A percentile compares a stretch with the other conserved stretches of the same genome.
These are phyloP conservation scores for Chaetodon trifascialis DNA, from an alignment of 2,113 vertebrate genomes.

Conservation along the genomic window DNA sequence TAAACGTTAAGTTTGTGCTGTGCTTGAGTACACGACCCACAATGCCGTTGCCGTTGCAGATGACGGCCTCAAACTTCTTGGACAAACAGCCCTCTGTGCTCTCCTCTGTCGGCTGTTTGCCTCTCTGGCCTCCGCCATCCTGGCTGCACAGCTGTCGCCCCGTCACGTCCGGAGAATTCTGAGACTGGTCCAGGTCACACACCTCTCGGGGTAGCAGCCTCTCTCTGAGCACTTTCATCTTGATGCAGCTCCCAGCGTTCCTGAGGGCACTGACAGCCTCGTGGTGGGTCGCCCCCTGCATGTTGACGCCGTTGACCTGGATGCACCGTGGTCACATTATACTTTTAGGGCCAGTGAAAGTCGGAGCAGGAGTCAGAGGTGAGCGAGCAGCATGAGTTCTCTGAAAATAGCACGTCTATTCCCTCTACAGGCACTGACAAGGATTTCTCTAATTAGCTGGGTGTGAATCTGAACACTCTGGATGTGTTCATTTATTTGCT, in stretches of 20 bases:
- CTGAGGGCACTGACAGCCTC: slow-evolving; percentile 81
- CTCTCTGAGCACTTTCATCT: slow-evolving; percentile 81
- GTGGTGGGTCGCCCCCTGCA: slow-evolving; percentile 80
- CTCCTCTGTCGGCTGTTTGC: slow-evolving; percentile 34
- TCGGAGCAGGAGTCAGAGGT: slow-evolving; percentile 31
- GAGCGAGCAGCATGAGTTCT: background rate
- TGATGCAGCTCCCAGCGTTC: slow-evolving; percentile 83
- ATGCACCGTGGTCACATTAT: slow-evolving; percentile 32
- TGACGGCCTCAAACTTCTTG: slow-evolving; percentile 62
- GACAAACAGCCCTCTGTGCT: slow-evolving; percentile 16
- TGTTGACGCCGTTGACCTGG: slow-evolving; percentile 83
- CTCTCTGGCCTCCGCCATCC: background rate
- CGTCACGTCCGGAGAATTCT: slow-evolving; percentile 10
- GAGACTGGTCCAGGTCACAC: background rate
- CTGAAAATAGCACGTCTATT: slow-evolving; percentile 19
- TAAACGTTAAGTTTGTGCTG: background rate
- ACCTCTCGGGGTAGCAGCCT: slow-evolving; percentile 25
- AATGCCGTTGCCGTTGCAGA: slow-evolving; percentile 79
- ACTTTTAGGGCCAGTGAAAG: slow-evolving; percentile 24
- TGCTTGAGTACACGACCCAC: slow-evolving; percentile 66
- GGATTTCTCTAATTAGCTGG: background rate
- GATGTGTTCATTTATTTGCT: background rate
- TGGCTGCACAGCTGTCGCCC: slow-evolving; percentile 36
- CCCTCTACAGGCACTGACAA: background rate
- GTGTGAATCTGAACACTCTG: background rate